Evolutionary conservation across 2,113 vertebrate genomes (phyloP).

Genomic region (Solea solea): DNA sequence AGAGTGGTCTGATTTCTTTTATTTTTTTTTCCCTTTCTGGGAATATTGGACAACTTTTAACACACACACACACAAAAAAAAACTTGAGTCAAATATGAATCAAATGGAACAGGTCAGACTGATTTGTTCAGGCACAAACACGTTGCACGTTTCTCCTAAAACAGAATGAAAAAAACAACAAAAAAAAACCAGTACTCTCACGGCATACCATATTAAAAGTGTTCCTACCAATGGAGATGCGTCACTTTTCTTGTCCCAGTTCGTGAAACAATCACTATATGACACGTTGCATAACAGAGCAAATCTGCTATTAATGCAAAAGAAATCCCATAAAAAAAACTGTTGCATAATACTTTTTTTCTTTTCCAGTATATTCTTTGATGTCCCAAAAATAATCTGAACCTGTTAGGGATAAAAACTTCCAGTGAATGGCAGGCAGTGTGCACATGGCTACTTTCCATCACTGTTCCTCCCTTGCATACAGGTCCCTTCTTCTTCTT

Average conservation of each 20-base stretch:
- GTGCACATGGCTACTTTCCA: conserved; percentile 69
- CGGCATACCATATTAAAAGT: conserved; percentile 56
- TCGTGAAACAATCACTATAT: conserved; percentile 66
- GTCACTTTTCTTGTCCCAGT: conserved; percentile 41
- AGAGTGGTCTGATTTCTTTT: not conserved
- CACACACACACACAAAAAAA: conserved; percentile 7
- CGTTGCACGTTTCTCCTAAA: conserved; percentile 25
- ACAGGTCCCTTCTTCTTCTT: conserved; percentile 42
- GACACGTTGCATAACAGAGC: conserved; percentile 72
- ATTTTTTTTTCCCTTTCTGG: not conserved
- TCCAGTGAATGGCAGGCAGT: conserved; percentile 69
- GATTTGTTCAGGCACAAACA: conserved; percentile 26
- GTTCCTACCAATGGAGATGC: conserved; percentile 54
- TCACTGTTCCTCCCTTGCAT: conserved; percentile 59
- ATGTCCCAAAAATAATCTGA: conserved; percentile 72
- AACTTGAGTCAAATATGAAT: conserved; percentile 29
- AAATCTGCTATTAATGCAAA: conserved; percentile 73
- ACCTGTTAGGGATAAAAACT: conserved; percentile 63
- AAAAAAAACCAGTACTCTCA: conserved; percentile 40
- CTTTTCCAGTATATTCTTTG: conserved; percentile 76
- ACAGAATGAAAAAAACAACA: conserved; percentile 7
- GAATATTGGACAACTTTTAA: conserved; percentile 9
- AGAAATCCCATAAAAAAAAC: conserved; percentile 63
- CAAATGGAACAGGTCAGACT: conserved; percentile 36
- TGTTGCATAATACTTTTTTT: conserved; percentile 63